Evolutionary conservation across 92 coral and sea anemone species (phyloP), one percentile per base, ranked within the genome.

Genomic region (Heteractis magnifica): DNA sequence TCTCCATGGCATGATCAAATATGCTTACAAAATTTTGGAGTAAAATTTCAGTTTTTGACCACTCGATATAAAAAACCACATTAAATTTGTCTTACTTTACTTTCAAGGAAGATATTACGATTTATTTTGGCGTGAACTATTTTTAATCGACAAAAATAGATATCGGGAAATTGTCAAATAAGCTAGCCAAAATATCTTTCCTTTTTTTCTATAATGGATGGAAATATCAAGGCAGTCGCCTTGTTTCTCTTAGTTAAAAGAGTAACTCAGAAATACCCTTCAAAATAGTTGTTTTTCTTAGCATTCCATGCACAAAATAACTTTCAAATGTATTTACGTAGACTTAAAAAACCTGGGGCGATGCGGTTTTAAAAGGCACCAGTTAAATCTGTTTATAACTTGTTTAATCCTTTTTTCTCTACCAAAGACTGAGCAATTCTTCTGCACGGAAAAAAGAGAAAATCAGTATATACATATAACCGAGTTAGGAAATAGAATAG

Each of bases 321-420:
- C 73, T 15, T 34, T 68, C 5, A 68, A 68, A 68, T 68, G 49
- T 8, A 68, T 26, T 20, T 68, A 4, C 49, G 49, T 26, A 68
- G 49, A 68, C 73, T 62, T 18, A 18, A 68, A n/a, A 20, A 20
- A 65, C 82, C 82, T 34, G 70, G 65, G 72, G 83, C 83, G 58
- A 60, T 14, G 62, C 58, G 56, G 78, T 74, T 49, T 51, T 51
- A 77, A 77, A 77, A 51, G 48, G 72, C 56, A 18, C 15, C 0
- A 60, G 71, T 79, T 79, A 79, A 79, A 49, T 59, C 34, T 23
- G 51, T 15, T 58, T 79, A 79, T 79, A 58, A 23, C 56, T 79
- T 12, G 74, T 62, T 21, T n/a, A n/a, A 58, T 60, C 55, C 8
- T 64, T 65, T 34, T 34, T 65, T 52, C 56, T 79, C 23, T 4